Evolutionary conservation across 1,140 invertebrate species (phyloP).

Genomic region (Dendroctonus valens): DNA sequence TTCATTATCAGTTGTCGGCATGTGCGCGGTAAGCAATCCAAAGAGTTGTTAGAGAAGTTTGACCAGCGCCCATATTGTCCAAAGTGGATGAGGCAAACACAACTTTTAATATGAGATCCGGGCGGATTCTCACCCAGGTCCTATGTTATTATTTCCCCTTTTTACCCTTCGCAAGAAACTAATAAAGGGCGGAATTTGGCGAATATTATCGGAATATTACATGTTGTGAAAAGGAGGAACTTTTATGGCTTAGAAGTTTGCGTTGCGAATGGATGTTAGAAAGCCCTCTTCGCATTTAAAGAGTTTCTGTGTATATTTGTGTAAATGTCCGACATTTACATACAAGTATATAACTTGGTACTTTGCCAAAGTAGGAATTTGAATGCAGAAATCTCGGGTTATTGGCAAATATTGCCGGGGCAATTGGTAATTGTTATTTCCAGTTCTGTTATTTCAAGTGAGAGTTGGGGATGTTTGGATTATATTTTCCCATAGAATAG

Average conservation of each 20-base stretch:
- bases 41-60: slow-evolving; percentile 1
- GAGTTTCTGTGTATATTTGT: too few species aligned
- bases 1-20: slow-evolving; percentile 14
- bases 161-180: not conserved
- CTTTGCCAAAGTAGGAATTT: too few species aligned
- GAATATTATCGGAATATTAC: not conserved
- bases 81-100: not conserved
- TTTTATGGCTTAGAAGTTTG: not conserved
- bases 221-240: not conserved
- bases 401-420: too few species aligned
- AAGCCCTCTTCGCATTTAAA: too few species aligned
- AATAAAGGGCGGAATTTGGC: slow-evolving; percentile 2
- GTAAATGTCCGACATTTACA: too few species aligned
- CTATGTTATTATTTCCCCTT: not conserved
- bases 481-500: too few species aligned
- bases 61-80: slow-evolving; percentile 3
- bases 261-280: too few species aligned
- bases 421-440: too few species aligned
- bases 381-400: too few species aligned
- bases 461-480: too few species aligned
- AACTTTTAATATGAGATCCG: slow-evolving; percentile 1
- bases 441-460: too few species aligned
- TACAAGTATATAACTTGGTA: too few species aligned
- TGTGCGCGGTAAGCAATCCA: slow-evolving; percentile 2
- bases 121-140: not conserved